Base-by-base conservation (phyloP, 2,113 vertebrate genomes). In the Oncorhynchus clarkii region DNA sequence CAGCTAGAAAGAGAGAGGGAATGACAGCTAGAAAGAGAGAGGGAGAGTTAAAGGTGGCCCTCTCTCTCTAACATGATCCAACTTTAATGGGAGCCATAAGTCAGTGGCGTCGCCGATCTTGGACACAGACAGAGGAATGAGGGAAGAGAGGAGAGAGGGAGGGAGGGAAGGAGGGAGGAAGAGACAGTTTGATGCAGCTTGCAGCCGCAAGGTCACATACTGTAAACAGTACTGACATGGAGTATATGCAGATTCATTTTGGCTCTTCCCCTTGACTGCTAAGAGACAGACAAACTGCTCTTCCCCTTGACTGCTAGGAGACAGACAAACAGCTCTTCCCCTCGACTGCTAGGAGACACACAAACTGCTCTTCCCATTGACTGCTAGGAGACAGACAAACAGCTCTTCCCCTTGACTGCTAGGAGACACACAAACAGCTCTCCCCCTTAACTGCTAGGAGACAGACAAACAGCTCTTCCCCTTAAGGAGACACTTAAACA, bases 121-220 rank as follows among this genome's bases (percentile, higher is more conserved):
- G 67, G 67, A n/a, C 67, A 67, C 20, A n/a, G 18, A 29, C 31
- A 20, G 48, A 72, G 70, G 31, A 6, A 59, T 1, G 62, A 29
- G 51, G n/a, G 45, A 27, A 39, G 31, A 78, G 73, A 7, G 5
- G 31, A 34, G 31, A 34, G 31, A 34, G 31, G 54, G 74, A 29
- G 67, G 31, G 82, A 57, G 51, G 45, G 20, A 18, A 57, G 59
- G 39, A 70, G 18, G 48, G 20, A 45, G 24, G 71, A 69, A 11
- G 79, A 85, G 74, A 82, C 74, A 78, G 85, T 84, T 85, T 80
- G 84, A 79, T 72, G 82, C 69, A 83, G 85, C 85, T 78, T 82
- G 69, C 76, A 76, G 67, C 78, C 77, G 5, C 39, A 45, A 45
- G n/a, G 27, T 59, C 72, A 80, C 76, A 77, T 85, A 34, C 31